Evolutionary conservation across 2,113 vertebrate genomes (phyloP), one percentile per base, ranked within the genome.

Genomic region (Stigmatopora nigra): DNA sequence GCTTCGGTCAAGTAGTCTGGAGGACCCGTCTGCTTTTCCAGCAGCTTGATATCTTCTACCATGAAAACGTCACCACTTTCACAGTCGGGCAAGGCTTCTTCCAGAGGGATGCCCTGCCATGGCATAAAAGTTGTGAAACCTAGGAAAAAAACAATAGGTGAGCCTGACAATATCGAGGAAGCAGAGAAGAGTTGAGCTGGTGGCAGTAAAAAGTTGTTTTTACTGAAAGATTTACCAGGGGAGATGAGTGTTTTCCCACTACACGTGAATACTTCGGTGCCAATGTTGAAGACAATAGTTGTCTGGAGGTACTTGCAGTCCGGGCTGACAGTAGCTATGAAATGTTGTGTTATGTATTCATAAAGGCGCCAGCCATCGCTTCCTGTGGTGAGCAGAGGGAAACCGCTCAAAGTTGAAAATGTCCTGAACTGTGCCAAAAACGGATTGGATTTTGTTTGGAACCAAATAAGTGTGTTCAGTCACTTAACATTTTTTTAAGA

Each of bases 1-100:
- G 97, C 94, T 88, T 99, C 97, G 0, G 97, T 99, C 76, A 99
- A 89, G 84, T 98, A 99, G 79, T 99, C 94, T 0, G 97, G 97
- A 0, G 97, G 96, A 72, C 61, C 88, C 0, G 95, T 99, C 85
- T 99, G 96, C 69, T 94, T 95, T 80, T 99, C 97, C 69, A 98
- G 67, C 71, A 98, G 85, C 78, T 93, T 96, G 57, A 99, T 88
- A 77, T 98, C 96, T 0, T 92, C 87, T 58, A 99, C 69, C 0
- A 86, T 79, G 64, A 94, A 94, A 59, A 67, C 19, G 74, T 97
- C 92, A 13, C 96, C 97, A 46, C 75, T 83, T 72, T 95, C 92
- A 78, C 94, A 96, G 13, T 71, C 77, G 1, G 96, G 95, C 70
- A 99, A 84, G 61, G 84, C 93, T 82, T 98, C 96, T 68, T 99